Conservation (phyloP, 2,888 invertebrate species). For the Aromia moschata region DNA sequence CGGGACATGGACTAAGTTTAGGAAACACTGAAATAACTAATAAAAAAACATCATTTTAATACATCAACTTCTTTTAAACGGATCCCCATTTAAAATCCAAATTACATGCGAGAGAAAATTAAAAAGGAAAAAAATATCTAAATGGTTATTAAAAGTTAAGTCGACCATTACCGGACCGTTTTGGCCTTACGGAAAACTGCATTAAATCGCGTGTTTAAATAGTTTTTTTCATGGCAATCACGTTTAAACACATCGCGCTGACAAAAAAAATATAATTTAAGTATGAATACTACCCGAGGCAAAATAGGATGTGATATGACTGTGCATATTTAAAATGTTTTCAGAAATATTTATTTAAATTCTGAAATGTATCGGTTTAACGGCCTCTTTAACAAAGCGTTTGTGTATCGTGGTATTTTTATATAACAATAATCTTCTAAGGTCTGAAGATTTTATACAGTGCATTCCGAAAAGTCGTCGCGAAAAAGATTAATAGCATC, state of each 20-base stretch:
- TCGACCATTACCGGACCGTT: background rate
- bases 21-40: too few species aligned
- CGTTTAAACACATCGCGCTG: background rate
- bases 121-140: background rate
- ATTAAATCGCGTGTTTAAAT: constrained; percentile 12
- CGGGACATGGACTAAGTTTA: too few species aligned
- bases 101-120: background rate
- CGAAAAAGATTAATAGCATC: too few species aligned
- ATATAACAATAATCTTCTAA: too few species aligned
- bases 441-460: too few species aligned
- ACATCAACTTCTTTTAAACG: too few species aligned
- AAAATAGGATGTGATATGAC: background rate
- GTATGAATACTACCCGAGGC: background rate
- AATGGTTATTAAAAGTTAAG: background rate
- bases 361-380: too few species aligned
- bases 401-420: too few species aligned
- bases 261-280: background rate
- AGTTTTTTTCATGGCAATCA: constrained; percentile 7
- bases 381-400: too few species aligned
- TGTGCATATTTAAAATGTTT: background rate
- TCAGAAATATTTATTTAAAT: background rate
- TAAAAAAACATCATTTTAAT: too few species aligned
- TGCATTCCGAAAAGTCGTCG: too few species aligned
- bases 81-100: background rate
- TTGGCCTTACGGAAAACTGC: background rate